Conservation (phyloP, 2,888 invertebrate species). For the Cheilosia grossa region DNA sequence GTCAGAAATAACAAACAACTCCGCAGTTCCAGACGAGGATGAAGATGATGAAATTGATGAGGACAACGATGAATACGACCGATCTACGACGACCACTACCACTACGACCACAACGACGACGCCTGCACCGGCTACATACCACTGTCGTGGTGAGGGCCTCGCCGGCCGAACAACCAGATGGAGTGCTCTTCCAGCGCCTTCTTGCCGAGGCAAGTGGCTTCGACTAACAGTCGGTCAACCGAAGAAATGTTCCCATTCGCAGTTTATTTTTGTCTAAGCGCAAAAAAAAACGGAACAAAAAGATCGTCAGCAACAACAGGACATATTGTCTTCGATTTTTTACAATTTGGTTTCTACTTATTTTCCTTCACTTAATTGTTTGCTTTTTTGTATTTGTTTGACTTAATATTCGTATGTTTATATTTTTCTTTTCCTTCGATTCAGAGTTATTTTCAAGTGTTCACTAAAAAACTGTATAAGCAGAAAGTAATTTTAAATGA, state of each 20-base stretch:
- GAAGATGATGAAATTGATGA: slow-evolving; percentile 63
- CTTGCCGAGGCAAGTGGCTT: slow-evolving; percentile 95
- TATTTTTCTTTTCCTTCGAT: slow-evolving; percentile 22
- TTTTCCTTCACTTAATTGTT: slow-evolving; percentile 3
- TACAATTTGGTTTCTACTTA: slow-evolving; percentile 9
- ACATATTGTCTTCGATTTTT: slow-evolving; percentile 65
- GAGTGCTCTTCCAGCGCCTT: slow-evolving; percentile 92
- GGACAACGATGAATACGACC: slow-evolving; percentile 69
- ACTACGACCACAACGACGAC: slow-evolving; percentile 76
- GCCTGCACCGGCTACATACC: slow-evolving; percentile 77
- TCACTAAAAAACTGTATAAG: slow-evolving; percentile 44
- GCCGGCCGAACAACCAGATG: slow-evolving; percentile 90
- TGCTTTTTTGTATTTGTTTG: slow-evolving; percentile 1
- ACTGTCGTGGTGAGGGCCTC: slow-evolving; percentile 93
- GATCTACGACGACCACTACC: slow-evolving; percentile 76
- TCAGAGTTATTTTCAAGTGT: slow-evolving; percentile 38
- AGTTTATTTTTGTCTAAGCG: slow-evolving; percentile 83
- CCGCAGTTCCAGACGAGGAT: slow-evolving; percentile 75
- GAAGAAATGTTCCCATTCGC: slow-evolving; percentile 82
- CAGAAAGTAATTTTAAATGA: slow-evolving; percentile 53
- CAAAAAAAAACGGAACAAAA: background rate
- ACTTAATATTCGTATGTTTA: slow-evolving; percentile 41
- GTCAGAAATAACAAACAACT: slow-evolving; percentile 75
- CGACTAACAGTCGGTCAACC: slow-evolving; percentile 84
- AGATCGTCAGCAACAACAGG: slow-evolving; percentile 37